Evolutionary conservation across 2,888 invertebrate species (phyloP).

Genomic region (Agriopis marginaria): DNA sequence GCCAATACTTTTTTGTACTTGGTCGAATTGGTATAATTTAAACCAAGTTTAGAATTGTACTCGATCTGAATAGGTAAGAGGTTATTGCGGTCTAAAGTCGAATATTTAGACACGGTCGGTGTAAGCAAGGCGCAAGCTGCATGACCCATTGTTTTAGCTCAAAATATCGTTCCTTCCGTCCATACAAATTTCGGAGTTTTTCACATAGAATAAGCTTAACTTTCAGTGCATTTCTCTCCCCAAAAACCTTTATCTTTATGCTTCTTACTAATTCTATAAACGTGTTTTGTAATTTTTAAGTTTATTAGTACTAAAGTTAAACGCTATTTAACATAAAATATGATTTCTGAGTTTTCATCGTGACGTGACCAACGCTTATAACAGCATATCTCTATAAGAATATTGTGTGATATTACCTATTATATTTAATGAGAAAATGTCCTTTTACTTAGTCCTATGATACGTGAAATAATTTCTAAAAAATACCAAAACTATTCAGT

Average conservation of each 20-base stretch:
- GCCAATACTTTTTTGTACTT: neutral
- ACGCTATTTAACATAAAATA: slow-evolving; percentile 52
- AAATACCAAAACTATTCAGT: slow-evolving; percentile 80
- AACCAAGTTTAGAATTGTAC: neutral
- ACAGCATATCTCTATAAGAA: slow-evolving; percentile 84
- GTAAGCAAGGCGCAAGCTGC: slow-evolving; percentile 27
- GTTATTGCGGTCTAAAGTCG: neutral
- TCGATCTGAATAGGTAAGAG: neutral
- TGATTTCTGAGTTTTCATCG: slow-evolving; percentile 70
- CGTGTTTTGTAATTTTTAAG: slow-evolving; percentile 46
- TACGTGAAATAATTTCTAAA: slow-evolving; percentile 62
- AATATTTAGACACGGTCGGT: slow-evolving; percentile 2
- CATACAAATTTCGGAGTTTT: slow-evolving; percentile 71
- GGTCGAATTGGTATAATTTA: neutral
- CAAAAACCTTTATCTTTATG: slow-evolving; percentile 45
- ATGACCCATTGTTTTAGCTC: slow-evolving; percentile 68
- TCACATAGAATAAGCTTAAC: slow-evolving; percentile 75
- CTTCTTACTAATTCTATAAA: slow-evolving; percentile 40
- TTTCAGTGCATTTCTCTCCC: slow-evolving; percentile 62
- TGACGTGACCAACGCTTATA: slow-evolving; percentile 84
- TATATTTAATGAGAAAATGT: slow-evolving; percentile 74
- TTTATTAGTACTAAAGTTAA: slow-evolving; percentile 49
- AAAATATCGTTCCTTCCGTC: slow-evolving; percentile 81
- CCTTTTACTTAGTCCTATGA: slow-evolving; percentile 71
- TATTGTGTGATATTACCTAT: slow-evolving; percentile 84